A percentile compares a stretch with the other conserved stretches of the same genome.
These are phyloP conservation scores for Lipophrys pholis DNA, from an alignment of 2,113 vertebrate species.

Conservation along the genomic window DNA sequence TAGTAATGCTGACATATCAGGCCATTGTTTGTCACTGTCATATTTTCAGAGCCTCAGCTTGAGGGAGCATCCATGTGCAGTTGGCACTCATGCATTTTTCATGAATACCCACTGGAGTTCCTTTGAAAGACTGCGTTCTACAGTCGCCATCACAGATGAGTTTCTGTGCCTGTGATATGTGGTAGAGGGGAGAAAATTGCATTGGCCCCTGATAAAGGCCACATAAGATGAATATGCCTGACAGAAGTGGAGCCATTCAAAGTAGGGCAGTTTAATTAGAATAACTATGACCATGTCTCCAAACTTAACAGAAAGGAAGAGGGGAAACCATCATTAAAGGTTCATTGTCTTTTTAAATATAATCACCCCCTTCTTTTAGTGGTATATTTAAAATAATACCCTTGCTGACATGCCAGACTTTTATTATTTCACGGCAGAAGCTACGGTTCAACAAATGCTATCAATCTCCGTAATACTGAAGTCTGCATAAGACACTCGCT, in stretches of 20 bases:
- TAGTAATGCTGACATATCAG: slow-evolving; percentile 61
- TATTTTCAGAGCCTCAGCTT: slow-evolving; percentile 70
- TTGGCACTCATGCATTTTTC: slow-evolving; percentile 81
- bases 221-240: slow-evolving; percentile 57
- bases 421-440: slow-evolving; percentile 61
- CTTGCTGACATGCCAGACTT: slow-evolving; percentile 39
- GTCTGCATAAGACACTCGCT: slow-evolving; percentile 47
- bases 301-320: slow-evolving; percentile 41
- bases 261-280: slow-evolving; percentile 63
- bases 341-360: slow-evolving; percentile 27
- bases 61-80: slow-evolving; percentile 73
- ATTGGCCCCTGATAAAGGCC: slow-evolving; percentile 66
- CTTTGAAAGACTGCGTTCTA: slow-evolving; percentile 68
- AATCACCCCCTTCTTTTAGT: slow-evolving; percentile 28
- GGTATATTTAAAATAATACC: slow-evolving; percentile 29
- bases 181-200: slow-evolving; percentile 63
- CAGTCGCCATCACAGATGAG: slow-evolving; percentile 66
- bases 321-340: slow-evolving; percentile 9
- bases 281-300: slow-evolving; percentile 31
- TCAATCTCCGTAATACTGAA: slow-evolving; percentile 45
- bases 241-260: slow-evolving; percentile 51
- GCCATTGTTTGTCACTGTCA: slow-evolving; percentile 78
- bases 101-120: slow-evolving; percentile 72
- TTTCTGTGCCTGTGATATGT: slow-evolving; percentile 67
- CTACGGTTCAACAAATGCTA: slow-evolving; percentile 55